Evolutionary conservation across 2,113 vertebrate species (phyloP).

Genomic region (Sterrhoptilus dennistouni): DNA sequence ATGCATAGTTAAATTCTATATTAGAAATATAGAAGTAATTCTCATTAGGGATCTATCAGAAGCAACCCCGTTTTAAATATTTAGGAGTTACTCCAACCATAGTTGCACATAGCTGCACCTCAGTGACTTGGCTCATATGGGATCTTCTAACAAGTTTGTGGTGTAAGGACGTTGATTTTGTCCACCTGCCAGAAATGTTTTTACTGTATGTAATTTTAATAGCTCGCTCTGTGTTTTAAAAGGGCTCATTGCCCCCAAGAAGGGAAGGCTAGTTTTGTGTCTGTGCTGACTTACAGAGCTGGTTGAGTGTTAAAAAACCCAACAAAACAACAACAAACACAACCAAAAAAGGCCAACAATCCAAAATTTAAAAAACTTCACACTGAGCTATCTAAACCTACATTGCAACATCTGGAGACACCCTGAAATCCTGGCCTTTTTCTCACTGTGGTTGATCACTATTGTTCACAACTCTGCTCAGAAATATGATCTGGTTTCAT

Average conservation of each 20-base stretch:
- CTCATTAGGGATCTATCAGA: neutral
- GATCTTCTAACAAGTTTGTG: neutral
- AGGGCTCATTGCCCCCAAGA: neutral
- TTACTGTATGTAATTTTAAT: neutral
- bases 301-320: neutral
- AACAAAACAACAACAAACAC: neutral
- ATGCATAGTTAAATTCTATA: neutral
- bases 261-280: neutral
- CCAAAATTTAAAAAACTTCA: neutral
- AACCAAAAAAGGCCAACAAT: neutral
- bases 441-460: neutral
- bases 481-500: fast-evolving
- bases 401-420: neutral
- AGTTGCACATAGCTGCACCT: neutral
- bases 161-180: neutral
- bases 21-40: neutral
- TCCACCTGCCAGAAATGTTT: neutral
- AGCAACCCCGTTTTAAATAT: neutral
- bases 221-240: neutral
- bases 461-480: neutral
- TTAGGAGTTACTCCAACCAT: neutral
- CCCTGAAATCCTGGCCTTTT: neutral
- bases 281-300: neutral
- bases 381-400: neutral
- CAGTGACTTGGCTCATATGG: neutral